Evolutionary conservation across 2,113 vertebrate species (phyloP), one percentile per base, ranked within the genome.

Genomic region (Talpa occidentalis): DNA sequence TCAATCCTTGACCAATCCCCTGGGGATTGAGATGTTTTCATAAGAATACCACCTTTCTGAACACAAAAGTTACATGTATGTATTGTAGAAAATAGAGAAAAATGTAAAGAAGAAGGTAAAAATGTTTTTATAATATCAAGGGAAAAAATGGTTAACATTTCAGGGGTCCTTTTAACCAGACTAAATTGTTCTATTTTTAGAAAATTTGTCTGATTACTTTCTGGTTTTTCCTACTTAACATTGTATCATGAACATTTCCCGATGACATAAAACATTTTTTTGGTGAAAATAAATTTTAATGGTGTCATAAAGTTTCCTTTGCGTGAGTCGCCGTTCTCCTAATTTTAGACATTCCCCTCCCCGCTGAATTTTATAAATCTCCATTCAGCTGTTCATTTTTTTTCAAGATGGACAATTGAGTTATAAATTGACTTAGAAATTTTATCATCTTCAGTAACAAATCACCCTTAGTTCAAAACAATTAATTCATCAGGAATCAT

Each of bases 151-250:
- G 11, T 42, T 60, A 78, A 26, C 10, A 52, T 32, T 62, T 79
- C 6, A 11, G 49, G 28, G 17, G 3, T 91, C 49, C 80, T 85
- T 91, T 89, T 64, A 69, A 10, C 6, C 10, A 21, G 60, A 24
- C 19, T 86, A 66, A 32, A 17, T 70, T 62, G 30, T 78, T 85
- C 88, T 44, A 88, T 60, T 93, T 81, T 92, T 22, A 69, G 47
- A 91, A 95, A 92, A 15, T 56, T 49, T 90, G 35, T 54, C 40
- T 73, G 52, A 62, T 85, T 95, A 70, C 64, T 84, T 88, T 26
- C 19, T 80, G 7, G 28, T 62, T 87, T 79, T 44, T 28, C 83
- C 82, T 56, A 52, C 19, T 70, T 89, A 62, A 19, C 59, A 35
- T 54, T 76, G 28, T 77, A 37, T 93, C 28, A 82, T 49, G 26